Evolutionary conservation across 2,797 vertebrate species (phyloP).

Genomic region (Aythya fuligula): DNA sequence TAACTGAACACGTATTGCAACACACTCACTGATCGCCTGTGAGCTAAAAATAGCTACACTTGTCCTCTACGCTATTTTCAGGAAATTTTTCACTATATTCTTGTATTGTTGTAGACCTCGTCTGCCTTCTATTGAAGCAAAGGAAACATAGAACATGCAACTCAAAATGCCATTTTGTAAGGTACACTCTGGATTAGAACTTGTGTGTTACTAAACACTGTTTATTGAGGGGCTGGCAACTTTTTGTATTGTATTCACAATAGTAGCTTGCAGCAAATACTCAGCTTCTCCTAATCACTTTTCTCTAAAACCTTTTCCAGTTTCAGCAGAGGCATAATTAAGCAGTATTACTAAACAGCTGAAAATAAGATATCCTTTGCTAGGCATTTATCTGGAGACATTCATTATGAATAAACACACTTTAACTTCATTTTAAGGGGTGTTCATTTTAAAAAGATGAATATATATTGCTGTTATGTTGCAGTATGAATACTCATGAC

Average conservation of each 20-base stretch:
- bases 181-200: background rate
- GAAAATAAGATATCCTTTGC: conserved; percentile 39
- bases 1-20: conserved; percentile 20
- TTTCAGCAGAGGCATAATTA: conserved; percentile 19
- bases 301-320: background rate
- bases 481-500: background rate
- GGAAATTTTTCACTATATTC: conserved; percentile 10
- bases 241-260: background rate
- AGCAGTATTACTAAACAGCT: background rate
- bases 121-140: background rate
- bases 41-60: conserved; percentile 58
- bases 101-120: conserved; percentile 21
- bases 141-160: conserved; percentile 6
- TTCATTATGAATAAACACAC: background rate
- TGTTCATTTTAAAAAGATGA: background rate
- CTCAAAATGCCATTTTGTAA: conserved; percentile 2
- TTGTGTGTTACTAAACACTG: background rate
- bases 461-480: background rate
- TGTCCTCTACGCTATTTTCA: conserved; percentile 31
- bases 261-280: conserved; percentile 1
- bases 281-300: background rate
- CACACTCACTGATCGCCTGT: background rate
- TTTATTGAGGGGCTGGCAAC: background rate
- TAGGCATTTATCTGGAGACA: background rate
- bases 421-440: background rate